These are phyloP conservation scores for Notospermus geniculatus DNA, from an alignment of 1,140 invertebrate genomes.

Conservation along the genomic window DNA sequence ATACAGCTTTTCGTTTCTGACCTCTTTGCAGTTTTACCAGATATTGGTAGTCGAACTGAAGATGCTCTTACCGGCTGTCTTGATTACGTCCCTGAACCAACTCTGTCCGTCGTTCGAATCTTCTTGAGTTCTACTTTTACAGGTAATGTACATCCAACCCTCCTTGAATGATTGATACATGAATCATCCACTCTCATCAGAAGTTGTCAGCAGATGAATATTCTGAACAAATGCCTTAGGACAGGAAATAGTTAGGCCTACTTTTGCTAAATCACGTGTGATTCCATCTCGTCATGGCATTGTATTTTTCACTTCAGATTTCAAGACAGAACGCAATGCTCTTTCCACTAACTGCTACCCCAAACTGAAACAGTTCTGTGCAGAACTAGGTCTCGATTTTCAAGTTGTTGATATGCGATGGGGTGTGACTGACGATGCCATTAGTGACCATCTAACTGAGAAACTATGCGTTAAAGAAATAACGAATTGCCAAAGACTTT, in stretches of 20 bases:
- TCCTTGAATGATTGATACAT: not conserved
- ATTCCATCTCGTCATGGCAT: not conserved
- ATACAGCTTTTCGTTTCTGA: too few species aligned
- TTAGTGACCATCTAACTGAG: constrained; percentile 43
- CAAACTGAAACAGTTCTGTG: constrained; percentile 36
- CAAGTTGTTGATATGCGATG: constrained; percentile 54
- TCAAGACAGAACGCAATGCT: constrained; percentile 41
- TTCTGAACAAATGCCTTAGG: too few species aligned
- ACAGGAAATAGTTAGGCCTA: not conserved
- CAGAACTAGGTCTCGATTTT: constrained; percentile 38
- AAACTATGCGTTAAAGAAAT: constrained; percentile 48
- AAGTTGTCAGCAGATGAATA: too few species aligned
- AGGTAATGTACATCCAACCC: constrained; percentile 27
- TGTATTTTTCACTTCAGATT: constrained; percentile 32
- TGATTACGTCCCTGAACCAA: constrained; percentile 32
- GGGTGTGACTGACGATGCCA: constrained; percentile 47
- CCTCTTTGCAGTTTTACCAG: constrained; percentile 7
- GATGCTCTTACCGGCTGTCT: constrained; percentile 36
- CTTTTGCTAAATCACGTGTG: too few species aligned
- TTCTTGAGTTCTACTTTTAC: constrained; percentile 49
- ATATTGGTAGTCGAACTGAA: not conserved
- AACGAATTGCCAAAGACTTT: constrained; percentile 46
- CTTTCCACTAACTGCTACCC: constrained; percentile 38
- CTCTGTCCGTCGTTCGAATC: constrained; percentile 38
- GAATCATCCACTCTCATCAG: not conserved